Evolutionary conservation across 2,888 invertebrate genomes (phyloP), one percentile per base, ranked within the genome.

Genomic region (Plutella xylostella): DNA sequence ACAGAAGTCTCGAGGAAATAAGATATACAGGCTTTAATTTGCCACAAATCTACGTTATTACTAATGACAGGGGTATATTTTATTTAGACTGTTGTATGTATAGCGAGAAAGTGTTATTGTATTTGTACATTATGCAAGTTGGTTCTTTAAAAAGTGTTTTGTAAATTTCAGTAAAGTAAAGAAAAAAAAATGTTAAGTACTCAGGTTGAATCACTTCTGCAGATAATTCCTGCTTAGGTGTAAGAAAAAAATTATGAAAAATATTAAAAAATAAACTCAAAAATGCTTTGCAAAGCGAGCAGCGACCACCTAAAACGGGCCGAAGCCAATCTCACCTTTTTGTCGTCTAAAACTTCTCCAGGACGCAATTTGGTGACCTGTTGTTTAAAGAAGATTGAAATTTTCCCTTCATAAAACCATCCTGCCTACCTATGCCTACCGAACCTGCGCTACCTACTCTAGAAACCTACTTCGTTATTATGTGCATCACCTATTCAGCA

Each of bases 311-410:
- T 79, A 78, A 72, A 72, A 72, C 63, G 66, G 74, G 71, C 73
- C 76, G 78, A 79, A 77, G 69, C 77, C 78, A 76, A 72, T 79
- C 82, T 93, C 92, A 96, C 95, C 95, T 94, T 93, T 89, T 91
- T 93, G 79, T 95, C 95, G 86, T 93, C 93, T 87, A 93, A 83
- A 80, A 96, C 92, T 90, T 95, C 95, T 80, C 95, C 95, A 65
- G 95, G 95, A 68, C 95, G 93, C 84, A 95, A 92, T 90, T 94
- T 93, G 85, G 90, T 92, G 86, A 92, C 92, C 93, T 85, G 84
- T 79, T 76, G 69, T 78, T 73, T 21, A 76, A 73, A 82, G 78
- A 80, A 82, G 51, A 78, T 61, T 68, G 72, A 79, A 76, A 75
- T 77, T 77, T 70, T 63, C 69, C 72, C 72, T 67, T 60, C 55